Evolutionary conservation across 2,113 vertebrate genomes (phyloP).

Genomic region (Aphelocoma coerulescens): DNA sequence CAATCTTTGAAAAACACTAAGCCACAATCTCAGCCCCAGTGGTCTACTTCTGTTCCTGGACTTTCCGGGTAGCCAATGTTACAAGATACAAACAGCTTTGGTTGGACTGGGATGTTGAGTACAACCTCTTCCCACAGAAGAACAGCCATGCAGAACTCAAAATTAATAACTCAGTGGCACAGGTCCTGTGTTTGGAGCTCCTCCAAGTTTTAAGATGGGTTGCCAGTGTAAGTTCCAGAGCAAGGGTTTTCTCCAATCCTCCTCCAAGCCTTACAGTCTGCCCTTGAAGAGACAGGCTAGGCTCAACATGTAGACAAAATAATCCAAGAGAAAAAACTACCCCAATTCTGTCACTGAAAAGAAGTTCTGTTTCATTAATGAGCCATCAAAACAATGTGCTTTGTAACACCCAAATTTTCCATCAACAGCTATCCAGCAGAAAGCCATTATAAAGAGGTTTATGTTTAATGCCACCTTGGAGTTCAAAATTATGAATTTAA

Average conservation of each 20-base stretch:
- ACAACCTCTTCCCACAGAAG: background rate
- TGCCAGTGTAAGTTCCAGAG: background rate
- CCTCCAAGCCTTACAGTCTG: background rate
- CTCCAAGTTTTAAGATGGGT: background rate
- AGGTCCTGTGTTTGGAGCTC: background rate
- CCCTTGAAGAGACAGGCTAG: background rate
- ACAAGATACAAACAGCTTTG: background rate
- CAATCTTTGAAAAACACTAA: background rate
- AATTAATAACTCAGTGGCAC: background rate
- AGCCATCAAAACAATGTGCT: background rate
- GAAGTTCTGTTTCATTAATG: background rate
- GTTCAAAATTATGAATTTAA: background rate
- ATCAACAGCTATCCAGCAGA: background rate
- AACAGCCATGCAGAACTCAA: background rate
- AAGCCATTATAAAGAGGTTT: background rate
- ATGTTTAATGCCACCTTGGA: background rate
- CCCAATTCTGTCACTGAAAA: background rate
- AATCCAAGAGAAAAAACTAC: background rate
- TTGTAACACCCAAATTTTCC: background rate
- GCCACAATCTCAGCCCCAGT: background rate
- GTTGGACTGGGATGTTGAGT: background rate
- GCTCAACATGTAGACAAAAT: background rate
- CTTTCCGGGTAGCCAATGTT: fast-evolving
- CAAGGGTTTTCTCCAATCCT: background rate
- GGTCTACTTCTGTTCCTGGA: background rate